Evolutionary conservation across 1,140 invertebrate species (phyloP), one percentile per base, ranked within the genome.

Genomic region (Drosophila aff.): DNA sequence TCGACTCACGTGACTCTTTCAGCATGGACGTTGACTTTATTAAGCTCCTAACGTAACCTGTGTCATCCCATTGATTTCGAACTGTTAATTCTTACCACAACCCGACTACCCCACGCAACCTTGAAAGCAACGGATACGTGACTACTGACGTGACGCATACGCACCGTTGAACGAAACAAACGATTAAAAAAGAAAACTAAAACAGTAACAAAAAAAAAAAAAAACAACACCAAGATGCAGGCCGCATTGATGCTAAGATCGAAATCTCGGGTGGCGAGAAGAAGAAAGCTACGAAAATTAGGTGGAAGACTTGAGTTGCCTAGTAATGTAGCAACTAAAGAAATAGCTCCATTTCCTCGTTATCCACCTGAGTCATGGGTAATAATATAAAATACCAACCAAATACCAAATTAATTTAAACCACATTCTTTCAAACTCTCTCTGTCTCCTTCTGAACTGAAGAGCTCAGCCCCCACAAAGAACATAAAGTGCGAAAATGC

Each of bases 241-340:
- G 96, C 96, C 94, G 96, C 96, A 95, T 95, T 97, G 94, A 96
- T 97, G 94, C 96, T 97, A 94, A 96, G 96, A 95, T 95, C 96
- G 93, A 97, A 97, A 94, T 96, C 96, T 94, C 96, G 96, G 94
- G 95, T 96, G 94, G 94, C 94, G 93, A 94, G 95, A 92, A 95
- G 95, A 95, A 96, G 96, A 94, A 96, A 96, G 93, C 94, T 95
- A 92, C 95, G 95, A 93, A 94, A 94, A 92, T 93, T 93, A 74
- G 95, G 95, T 92, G 94, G 95, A 93, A 95, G 96, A 93, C 94
- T 95, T 92, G 96, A 97, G 92, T 94, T 97, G 93, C 96, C 96
- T 82, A 96, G 96, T 93, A 96, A 97, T 94, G 95, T 97, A 89
- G 96, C 96, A 89, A 97, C 96, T 82, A 96, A 96, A 94, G 95